Evolutionary conservation across 2,888 invertebrate genomes (phyloP).

Genomic region (Aspidiotus destructor): DNA sequence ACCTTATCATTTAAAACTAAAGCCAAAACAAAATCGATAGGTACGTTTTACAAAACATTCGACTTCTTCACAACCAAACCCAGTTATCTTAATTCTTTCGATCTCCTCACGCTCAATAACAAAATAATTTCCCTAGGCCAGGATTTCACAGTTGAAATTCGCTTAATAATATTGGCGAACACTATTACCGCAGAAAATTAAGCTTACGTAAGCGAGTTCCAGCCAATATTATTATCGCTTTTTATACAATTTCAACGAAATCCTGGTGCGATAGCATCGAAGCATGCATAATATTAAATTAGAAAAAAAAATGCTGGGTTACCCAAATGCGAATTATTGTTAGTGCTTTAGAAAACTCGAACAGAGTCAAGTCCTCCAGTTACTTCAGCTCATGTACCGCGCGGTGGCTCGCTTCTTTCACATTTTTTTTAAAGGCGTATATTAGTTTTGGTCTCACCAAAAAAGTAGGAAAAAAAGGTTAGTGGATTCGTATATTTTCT

Average conservation of each 20-base stretch:
- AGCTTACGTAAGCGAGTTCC: background rate
- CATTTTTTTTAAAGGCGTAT: slow-evolving; percentile 11
- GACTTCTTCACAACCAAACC: too few relatives aligned
- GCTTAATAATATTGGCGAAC: background rate
- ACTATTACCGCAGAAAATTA: too few relatives aligned
- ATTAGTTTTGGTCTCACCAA: slow-evolving; percentile 3
- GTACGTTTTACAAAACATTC: too few relatives aligned
- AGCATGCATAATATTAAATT: slow-evolving; percentile 5
- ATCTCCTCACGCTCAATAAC: too few relatives aligned
- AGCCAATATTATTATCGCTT: background rate
- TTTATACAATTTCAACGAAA: slow-evolving; percentile 1
- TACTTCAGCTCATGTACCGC: slow-evolving; percentile 28
- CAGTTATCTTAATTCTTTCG: too few relatives aligned
- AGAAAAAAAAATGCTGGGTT: background rate
- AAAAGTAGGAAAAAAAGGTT: slow-evolving; percentile 3
- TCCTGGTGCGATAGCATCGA: background rate
- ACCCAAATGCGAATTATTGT: slow-evolving; percentile 23
- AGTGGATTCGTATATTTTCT: slow-evolving; percentile 5
- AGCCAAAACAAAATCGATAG: too few relatives aligned
- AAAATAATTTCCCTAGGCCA: background rate
- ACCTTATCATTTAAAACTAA: too few relatives aligned
- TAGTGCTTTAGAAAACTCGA: slow-evolving; percentile 15
- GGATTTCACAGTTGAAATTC: background rate
- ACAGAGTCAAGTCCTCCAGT: slow-evolving; percentile 21
- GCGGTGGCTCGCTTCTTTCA: slow-evolving; percentile 2